Base-by-base conservation (phyloP, 2,797 vertebrate species). In the Eupleurogrammus muticus region DNA sequence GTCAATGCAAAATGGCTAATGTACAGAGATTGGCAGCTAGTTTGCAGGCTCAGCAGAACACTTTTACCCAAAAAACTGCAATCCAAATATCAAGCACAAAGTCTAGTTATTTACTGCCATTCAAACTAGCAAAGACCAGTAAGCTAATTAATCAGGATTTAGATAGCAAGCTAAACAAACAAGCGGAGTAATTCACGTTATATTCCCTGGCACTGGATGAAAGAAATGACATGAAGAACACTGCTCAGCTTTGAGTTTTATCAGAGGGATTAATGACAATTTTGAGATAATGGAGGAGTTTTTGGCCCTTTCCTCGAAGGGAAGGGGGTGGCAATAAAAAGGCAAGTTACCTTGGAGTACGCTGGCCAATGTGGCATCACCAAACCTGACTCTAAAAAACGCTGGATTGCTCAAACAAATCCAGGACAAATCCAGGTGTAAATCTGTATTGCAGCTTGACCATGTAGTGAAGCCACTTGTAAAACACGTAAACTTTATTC, bases 331-430 rank as follows among this genome's bases (percentile, higher is more conserved):
- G 61, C 46, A 60, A 77, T 76, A 1, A 19, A 76, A 10, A 79
- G 5, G 0, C 1, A 75, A 77, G 35, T 42, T 81, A 20, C 77
- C 48, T 13, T 81, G 70, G 70, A 46, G 63, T 71, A 77, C 49
- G 36, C 66, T 81, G 28, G 51, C 24, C 9, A 79, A 63, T 24
- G 72, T 84, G n/a, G 83, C 79, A 76, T 82, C 53, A 0, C 72
- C 77, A 75, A 82, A 78, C 60, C 32, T 83, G 49, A 80, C n/a
- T n/a, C n/a, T n/a, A n/a, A n/a, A n/a, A n/a, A n/a, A n/a, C n/a
- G n/a, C n/a, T n/a, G n/a, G n/a, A n/a, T n/a, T n/a, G n/a, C n/a
- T n/a, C n/a, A n/a, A n/a, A n/a, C n/a, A n/a, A n/a, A n/a, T n/a
- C n/a, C n/a, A n/a, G n/a, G n/a, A n/a, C n/a, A n/a, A n/a, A n/a